Percentiles rank a stretch among this genome's conserved stretches.
phyloP scores from a whole-genome alignment of 2,797 vertebrate genomes.

The Macropodus opercularis region DNA sequence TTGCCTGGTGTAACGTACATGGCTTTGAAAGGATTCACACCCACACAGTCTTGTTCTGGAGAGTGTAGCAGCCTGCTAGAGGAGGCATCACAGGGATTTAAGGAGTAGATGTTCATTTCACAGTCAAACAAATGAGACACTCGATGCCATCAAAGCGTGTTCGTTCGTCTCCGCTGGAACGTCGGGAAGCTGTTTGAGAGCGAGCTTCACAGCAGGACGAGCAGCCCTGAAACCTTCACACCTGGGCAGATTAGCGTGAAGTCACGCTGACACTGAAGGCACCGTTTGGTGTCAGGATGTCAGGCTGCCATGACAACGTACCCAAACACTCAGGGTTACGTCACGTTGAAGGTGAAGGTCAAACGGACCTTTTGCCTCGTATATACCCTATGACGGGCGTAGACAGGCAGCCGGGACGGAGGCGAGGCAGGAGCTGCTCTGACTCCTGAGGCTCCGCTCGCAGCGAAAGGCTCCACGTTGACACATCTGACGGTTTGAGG shows the following conservation, averaged over 20 bases:
- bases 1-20: conserved; percentile 35
- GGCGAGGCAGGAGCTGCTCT: too few relatives aligned
- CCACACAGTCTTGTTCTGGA: conserved; percentile 33
- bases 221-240: conserved; percentile 1
- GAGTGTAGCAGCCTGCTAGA: conserved; percentile 13
- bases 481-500: conserved; percentile 31
- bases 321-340: too few relatives aligned
- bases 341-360: too few relatives aligned
- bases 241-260: too few relatives aligned
- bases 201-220: conserved; percentile 11
- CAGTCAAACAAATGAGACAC: conserved; percentile 9
- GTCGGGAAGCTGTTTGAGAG: neutral
- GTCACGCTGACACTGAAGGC: too few relatives aligned
- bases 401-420: too few relatives aligned
- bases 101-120: conserved; percentile 10
- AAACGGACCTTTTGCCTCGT: too few relatives aligned
- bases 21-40: conserved; percentile 35
- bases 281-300: too few relatives aligned
- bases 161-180: neutral
- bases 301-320: too few relatives aligned
- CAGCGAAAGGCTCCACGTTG: conserved; percentile 11
- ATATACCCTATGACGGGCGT: too few relatives aligned
- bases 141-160: conserved; percentile 14
- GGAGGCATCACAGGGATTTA: conserved; percentile 6
- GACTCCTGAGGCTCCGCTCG: neutral